These are phyloP conservation scores for Bursaphelenchus okinawaensis DNA, from an alignment of 2,888 invertebrate genomes.

Conservation along the genomic window DNA sequence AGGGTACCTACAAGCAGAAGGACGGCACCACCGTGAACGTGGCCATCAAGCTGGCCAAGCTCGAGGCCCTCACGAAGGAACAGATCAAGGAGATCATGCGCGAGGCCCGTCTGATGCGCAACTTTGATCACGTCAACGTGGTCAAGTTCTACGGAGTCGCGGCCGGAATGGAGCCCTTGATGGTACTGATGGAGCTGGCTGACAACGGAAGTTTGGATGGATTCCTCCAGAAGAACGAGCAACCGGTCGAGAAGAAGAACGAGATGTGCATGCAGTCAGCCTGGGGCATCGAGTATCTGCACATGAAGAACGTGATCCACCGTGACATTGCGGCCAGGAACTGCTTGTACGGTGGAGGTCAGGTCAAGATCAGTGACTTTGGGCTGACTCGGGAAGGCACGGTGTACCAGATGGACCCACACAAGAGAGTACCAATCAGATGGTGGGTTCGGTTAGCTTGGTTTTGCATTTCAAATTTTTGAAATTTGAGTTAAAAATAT, in stretches of 20 bases:
- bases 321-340: conserved; percentile 31
- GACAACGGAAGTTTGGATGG: conserved; percentile 17
- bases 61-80: conserved; percentile 38
- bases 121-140: conserved; percentile 26
- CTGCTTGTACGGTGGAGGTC: conserved; percentile 16
- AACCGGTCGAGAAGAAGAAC: conserved; percentile 22
- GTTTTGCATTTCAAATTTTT: no score
- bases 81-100: conserved; percentile 36
- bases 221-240: conserved; percentile 19
- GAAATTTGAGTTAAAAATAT: no score
- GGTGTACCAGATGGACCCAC: conserved; percentile 23
- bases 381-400: conserved; percentile 22
- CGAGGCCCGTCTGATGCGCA: conserved; percentile 26
- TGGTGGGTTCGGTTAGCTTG: no score
- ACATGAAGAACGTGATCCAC: conserved; percentile 26
- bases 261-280: conserved; percentile 42
- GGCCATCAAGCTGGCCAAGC: conserved; percentile 32
- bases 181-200: conserved; percentile 29
- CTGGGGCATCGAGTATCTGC: conserved; percentile 31
- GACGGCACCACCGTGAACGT: conserved; percentile 14
- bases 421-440: conserved; percentile 34
- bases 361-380: conserved; percentile 27
- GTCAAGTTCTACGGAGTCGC: conserved; percentile 29
- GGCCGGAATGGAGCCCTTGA: conserved; percentile 26
- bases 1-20: conserved; percentile 18